phyloP scores from a whole-genome alignment of 37 sponge, comb jelly and placozoan genomes.

The Geodia barretti region DNA sequence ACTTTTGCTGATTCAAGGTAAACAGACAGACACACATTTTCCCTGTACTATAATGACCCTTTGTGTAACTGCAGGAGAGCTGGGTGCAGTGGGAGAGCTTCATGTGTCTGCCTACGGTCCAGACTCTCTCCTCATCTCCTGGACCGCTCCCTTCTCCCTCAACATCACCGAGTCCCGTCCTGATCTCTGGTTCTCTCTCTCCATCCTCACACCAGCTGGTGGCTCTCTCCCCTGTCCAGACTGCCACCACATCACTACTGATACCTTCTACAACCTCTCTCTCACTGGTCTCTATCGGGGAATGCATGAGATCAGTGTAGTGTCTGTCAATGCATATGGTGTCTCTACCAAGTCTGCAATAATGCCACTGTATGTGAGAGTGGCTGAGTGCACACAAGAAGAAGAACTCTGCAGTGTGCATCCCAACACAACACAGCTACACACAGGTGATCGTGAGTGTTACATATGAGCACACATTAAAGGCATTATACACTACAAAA shows the following conservation, averaged over 20 bases:
- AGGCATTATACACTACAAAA: too few species aligned
- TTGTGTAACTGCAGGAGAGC: not conserved
- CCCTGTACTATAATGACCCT: not conserved
- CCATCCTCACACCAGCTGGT: not conserved
- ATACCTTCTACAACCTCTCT: not conserved
- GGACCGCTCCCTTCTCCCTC: conserved; percentile 15
- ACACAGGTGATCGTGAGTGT: too few species aligned
- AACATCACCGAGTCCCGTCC: not conserved
- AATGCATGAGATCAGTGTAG: too few species aligned
- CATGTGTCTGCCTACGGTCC: not conserved
- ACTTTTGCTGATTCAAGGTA: not conserved
- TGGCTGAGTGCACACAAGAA: too few species aligned
- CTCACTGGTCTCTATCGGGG: too few species aligned
- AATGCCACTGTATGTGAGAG: too few species aligned
- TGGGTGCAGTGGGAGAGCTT: not conserved
- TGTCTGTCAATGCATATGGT: too few species aligned
- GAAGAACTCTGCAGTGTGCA: too few species aligned
- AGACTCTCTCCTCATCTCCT: conserved; percentile 3
- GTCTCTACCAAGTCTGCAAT: too few species aligned
- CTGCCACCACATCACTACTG: not conserved
- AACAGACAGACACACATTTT: not conserved
- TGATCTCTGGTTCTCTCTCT: conserved; percentile 4
- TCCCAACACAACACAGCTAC: too few species aligned
- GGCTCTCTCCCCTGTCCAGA: not conserved
- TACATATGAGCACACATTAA: too few species aligned